Percentiles rank a stretch among this genome's conserved stretches.
Evolutionary conservation across 2,113 vertebrate genomes (phyloP).

Genomic region (Tachysurus fulvidraco): DNA sequence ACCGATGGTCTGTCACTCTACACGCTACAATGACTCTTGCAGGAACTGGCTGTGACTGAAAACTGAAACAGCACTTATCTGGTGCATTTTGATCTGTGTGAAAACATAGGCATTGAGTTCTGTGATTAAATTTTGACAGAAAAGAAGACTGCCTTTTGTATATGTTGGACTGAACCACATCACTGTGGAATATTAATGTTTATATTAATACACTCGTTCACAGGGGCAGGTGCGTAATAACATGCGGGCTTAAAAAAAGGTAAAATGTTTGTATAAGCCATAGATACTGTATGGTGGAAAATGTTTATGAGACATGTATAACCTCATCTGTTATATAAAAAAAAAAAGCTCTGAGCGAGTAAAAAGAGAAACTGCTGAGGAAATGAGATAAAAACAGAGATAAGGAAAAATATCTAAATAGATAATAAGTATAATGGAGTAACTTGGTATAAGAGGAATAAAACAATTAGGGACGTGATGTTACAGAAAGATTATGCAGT

Average conservation of each 20-base stretch:
- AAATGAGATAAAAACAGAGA: no score
- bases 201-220: not conserved
- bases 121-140: not conserved
- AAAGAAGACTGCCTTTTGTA: not conserved
- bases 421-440: no score
- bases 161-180: not conserved
- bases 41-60: not conserved
- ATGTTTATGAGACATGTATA: not conserved
- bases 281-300: no score
- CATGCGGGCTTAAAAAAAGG: no score
- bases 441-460: no score
- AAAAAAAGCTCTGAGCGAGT: no score
- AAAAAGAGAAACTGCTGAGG: no score
- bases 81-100: not conserved
- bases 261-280: no score
- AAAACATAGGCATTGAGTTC: not conserved
- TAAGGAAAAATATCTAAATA: no score
- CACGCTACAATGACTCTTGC: not conserved
- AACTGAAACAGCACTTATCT: not conserved
- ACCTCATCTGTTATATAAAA: no score
- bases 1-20: rapidly evolving
- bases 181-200: not conserved
- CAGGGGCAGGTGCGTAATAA: not conserved
- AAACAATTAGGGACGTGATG: no score
- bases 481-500: no score